These are phyloP conservation scores for Oncorhynchus nerka DNA, from an alignment of 2,113 vertebrate species.

Conservation along the genomic window DNA sequence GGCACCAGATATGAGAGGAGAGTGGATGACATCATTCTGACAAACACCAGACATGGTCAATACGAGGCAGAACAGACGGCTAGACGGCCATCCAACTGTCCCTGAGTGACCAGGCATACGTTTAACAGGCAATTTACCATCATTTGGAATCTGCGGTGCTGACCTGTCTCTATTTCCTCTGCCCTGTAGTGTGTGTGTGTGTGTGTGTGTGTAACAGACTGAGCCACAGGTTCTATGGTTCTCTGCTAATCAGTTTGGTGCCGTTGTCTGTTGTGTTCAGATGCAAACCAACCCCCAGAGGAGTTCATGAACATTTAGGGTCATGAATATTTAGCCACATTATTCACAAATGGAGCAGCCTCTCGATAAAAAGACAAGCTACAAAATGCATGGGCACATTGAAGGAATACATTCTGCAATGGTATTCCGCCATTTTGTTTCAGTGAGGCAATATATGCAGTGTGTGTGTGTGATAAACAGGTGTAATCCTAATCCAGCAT, in stretches of 20 bases:
- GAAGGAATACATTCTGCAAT: no score
- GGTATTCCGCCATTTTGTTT: no score
- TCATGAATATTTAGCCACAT: background rate
- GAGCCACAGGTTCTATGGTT: background rate
- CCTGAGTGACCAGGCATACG: constrained; percentile 34
- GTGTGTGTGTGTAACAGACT: background rate
- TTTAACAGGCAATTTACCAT: constrained; percentile 10
- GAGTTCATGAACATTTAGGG: background rate
- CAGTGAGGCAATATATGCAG: no score
- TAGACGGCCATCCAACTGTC: background rate
- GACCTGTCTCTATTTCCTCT: background rate
- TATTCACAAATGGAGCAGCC: background rate
- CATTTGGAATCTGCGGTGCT: background rate
- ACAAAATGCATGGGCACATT: no score
- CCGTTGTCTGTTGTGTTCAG: background rate
- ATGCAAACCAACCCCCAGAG: background rate
- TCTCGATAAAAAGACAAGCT: background rate
- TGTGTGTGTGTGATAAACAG: no score
- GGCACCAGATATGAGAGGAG: background rate
- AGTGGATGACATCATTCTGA: constrained; percentile 3
- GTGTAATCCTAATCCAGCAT: no score
- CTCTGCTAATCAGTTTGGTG: background rate
- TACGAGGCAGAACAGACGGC: background rate
- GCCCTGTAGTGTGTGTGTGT: background rate
- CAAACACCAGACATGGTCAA: background rate